A percentile compares a stretch with the other conserved stretches of the same genome.
phyloP scores from a whole-genome alignment of 2,888 invertebrate genomes.

The Gortyna flavago region DNA sequence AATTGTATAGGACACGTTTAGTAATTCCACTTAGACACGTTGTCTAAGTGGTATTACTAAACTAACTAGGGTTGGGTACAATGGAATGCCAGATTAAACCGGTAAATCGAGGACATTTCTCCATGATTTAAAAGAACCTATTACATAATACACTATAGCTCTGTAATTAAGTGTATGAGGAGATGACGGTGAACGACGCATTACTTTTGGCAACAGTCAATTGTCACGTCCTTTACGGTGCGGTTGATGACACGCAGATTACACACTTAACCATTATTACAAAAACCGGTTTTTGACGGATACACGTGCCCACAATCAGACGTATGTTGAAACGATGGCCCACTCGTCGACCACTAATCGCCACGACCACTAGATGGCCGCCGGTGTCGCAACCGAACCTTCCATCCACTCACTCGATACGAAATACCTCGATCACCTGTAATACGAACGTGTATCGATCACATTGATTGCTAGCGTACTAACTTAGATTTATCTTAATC shows the following conservation, averaged over 20 bases:
- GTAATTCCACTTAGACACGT: too few relatives aligned
- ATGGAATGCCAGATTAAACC: constrained; percentile 34
- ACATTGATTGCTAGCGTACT: constrained; percentile 62
- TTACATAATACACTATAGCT: background rate
- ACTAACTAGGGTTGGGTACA: constrained; percentile 12
- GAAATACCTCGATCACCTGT: constrained; percentile 80
- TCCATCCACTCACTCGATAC: constrained; percentile 87
- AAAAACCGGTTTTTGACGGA: constrained; percentile 78
- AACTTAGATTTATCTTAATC: constrained; percentile 53
- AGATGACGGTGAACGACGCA: background rate
- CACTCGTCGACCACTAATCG: constrained; percentile 86
- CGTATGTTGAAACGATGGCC: constrained; percentile 87
- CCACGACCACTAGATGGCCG: constrained; percentile 85
- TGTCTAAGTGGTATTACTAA: constrained; percentile 31
- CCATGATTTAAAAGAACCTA: background rate
- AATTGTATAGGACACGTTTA: constrained; percentile 25
- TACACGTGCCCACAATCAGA: constrained; percentile 78
- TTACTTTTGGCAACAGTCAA: constrained; percentile 12
- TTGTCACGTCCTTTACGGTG: constrained; percentile 50
- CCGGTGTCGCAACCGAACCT: constrained; percentile 85
- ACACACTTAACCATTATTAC: constrained; percentile 70
- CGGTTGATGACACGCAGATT: constrained; percentile 69
- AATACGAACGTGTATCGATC: constrained; percentile 78
- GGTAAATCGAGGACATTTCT: constrained; percentile 33
- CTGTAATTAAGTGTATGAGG: background rate